Conservation (phyloP, 2,797 vertebrate species). For the Mormyrus proboscirostris region DNA sequence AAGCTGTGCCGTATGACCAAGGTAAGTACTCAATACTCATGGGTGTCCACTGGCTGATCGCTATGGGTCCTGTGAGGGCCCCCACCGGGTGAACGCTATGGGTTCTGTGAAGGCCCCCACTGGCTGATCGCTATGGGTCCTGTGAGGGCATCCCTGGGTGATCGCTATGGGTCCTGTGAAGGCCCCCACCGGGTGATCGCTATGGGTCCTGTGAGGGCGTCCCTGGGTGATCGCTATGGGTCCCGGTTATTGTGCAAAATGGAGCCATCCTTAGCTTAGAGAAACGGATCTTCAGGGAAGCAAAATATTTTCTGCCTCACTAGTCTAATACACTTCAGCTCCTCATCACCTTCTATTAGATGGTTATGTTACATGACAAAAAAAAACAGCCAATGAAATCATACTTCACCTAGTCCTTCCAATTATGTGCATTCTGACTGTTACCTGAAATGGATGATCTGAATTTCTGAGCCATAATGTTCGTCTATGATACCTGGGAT, state of each 20-base stretch:
- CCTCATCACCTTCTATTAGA: background rate
- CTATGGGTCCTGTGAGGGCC: no score
- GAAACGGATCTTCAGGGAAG: no score
- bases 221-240: background rate
- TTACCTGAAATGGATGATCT: background rate
- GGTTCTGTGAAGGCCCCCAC: no score
- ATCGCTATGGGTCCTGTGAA: background rate
- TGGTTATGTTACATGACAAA: background rate
- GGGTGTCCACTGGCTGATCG: no score
- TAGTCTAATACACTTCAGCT: no score
- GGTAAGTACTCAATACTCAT: slow-evolving; percentile 49
- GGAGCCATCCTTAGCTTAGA: no score
- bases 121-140: background rate
- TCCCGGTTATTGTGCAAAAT: background rate
- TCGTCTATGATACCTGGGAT: background rate
- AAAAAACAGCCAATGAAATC: background rate
- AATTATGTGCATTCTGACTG: background rate
- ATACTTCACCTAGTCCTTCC: background rate
- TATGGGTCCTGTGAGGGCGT: background rate
- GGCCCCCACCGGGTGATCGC: background rate
- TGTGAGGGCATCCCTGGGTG: background rate
- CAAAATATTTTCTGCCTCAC: no score
- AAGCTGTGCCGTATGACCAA: slow-evolving; percentile 73
- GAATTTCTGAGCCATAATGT: background rate
- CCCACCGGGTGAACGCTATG: no score